Percentiles rank a stretch among this genome's conserved stretches.
Evolutionary conservation across 2,113 vertebrate genomes (phyloP).

Genomic region (Paramormyrops kingsleyae): DNA sequence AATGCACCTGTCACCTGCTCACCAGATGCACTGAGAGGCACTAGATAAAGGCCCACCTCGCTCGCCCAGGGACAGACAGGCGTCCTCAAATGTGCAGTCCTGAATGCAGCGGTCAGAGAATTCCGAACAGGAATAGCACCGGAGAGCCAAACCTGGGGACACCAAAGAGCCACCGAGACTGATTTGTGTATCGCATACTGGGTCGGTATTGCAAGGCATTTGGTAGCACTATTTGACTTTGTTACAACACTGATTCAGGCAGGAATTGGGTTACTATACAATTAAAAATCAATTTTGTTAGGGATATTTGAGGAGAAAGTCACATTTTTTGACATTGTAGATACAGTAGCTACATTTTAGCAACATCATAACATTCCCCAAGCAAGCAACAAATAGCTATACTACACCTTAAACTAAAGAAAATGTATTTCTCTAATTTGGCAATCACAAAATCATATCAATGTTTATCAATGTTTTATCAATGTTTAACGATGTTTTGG

Average conservation of each 20-base stretch:
- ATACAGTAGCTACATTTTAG: neutral
- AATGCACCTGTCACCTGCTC: too few relatives aligned
- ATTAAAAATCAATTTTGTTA: neutral
- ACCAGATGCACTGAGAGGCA: neutral
- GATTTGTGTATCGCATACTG: neutral
- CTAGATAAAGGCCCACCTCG: conserved; percentile 39
- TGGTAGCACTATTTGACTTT: neutral
- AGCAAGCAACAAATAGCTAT: neutral
- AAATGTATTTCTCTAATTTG: neutral
- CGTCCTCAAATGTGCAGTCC: conserved; percentile 60
- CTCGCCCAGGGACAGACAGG: conserved; percentile 59
- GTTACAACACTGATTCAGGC: neutral
- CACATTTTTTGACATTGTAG: neutral
- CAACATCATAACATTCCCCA: neutral
- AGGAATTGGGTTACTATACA: neutral
- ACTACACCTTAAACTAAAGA: neutral
- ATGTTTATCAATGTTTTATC: too few relatives aligned
- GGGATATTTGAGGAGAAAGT: neutral
- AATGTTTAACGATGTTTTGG: neutral
- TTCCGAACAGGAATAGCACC: conserved; percentile 58
- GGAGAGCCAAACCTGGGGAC: conserved; percentile 46
- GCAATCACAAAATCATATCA: neutral
- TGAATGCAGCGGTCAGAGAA: conserved; percentile 56
- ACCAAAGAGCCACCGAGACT: neutral
- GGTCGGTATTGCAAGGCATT: too few relatives aligned